These are phyloP conservation scores for Drosophila auraria DNA, from an alignment of 1,140 invertebrate species.

Conservation along the genomic window DNA sequence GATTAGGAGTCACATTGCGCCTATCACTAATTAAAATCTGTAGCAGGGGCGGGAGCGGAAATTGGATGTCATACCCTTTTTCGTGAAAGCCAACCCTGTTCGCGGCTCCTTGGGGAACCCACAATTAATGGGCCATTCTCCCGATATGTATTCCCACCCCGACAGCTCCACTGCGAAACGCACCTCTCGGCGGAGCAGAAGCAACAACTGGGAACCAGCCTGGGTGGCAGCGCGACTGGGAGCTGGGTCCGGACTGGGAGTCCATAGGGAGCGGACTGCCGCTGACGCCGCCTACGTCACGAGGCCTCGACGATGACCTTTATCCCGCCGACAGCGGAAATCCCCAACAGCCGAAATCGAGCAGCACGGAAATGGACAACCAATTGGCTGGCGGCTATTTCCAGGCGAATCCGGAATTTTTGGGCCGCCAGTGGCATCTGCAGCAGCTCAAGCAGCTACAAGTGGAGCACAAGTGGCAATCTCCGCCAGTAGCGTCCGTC, in stretches of 20 bases:
- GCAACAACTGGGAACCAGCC: constrained; percentile 1
- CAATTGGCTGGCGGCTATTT: constrained; percentile 53
- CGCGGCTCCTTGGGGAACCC: constrained; percentile 35
- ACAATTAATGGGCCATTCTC: constrained; percentile 39
- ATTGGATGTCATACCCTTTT: constrained; percentile 63
- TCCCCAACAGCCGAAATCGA: constrained; percentile 50
- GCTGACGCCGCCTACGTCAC: constrained; percentile 12
- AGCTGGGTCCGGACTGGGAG: constrained; percentile 21
- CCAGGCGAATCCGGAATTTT: constrained; percentile 44
- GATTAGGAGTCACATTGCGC: constrained; percentile 39
- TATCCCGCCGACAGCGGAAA: constrained; percentile 59
- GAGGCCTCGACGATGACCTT: constrained; percentile 34
- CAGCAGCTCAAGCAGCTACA: constrained; percentile 50
- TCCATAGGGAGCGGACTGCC: constrained; percentile 3
- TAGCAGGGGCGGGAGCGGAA: constrained; percentile 51
- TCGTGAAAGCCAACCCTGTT: constrained; percentile 20
- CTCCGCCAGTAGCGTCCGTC: constrained; percentile 43
- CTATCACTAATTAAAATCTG: constrained; percentile 74
- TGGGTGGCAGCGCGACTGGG: constrained; percentile 34
- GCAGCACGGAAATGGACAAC: constrained; percentile 53
- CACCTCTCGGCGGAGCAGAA: constrained; percentile 35
- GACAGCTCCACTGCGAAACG: constrained; percentile 51
- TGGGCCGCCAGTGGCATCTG: constrained; percentile 24
- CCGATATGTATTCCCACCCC: constrained; percentile 23
- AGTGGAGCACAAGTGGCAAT: constrained; percentile 58